Base-by-base conservation (phyloP, 2,797 vertebrate species). In the Cirrhinus mrigala region DNA sequence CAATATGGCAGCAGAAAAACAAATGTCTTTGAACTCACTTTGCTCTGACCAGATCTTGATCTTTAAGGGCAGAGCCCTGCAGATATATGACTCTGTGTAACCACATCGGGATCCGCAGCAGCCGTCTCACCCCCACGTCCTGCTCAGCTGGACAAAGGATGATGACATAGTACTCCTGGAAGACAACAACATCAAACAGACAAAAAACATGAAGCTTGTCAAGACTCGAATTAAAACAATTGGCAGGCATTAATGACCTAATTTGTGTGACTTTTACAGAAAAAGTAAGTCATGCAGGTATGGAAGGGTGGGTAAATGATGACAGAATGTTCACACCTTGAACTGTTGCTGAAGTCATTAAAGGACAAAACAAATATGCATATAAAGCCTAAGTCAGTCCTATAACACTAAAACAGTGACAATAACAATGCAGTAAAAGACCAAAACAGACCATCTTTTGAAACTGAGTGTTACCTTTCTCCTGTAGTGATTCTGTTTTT, bases 41-140 rank as follows among this genome's bases (percentile, higher is more conserved):
- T 88, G 97, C 97, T 89, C 98, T 95, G 92, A 97, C 95, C 89
- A 99, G 96, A 86, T 99, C 98, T 92, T 99, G 97, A 92, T 99
- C 97, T 93, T 99, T 99, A 88, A 99, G 96, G 0, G 97, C 98
- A 0, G 98, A 99, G 66, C 98, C 98, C 91, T 99, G 98, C 52
- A 99, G 96, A 90, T 99, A 99, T 90, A 99, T 99, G 52, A 99
- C 98, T 50, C 98, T 91, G 90, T 99, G 98, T 0, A 98, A 97
- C 98, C 98, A 99, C 84, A 99, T 93, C 0, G 98, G 98, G 86
- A 99, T 98, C 95, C 99, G 98, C 79, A 99, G 95, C 62, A 98
- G 96, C 8, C 97, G 91, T 7, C 97, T 95, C 46, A 99, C 98
- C 92, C 98, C 97, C n/a, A 96, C 90, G 69, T 98, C 98, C 97